Conservation (phyloP, 2,797 vertebrate genomes). For the Hemitrygon akajei region DNA sequence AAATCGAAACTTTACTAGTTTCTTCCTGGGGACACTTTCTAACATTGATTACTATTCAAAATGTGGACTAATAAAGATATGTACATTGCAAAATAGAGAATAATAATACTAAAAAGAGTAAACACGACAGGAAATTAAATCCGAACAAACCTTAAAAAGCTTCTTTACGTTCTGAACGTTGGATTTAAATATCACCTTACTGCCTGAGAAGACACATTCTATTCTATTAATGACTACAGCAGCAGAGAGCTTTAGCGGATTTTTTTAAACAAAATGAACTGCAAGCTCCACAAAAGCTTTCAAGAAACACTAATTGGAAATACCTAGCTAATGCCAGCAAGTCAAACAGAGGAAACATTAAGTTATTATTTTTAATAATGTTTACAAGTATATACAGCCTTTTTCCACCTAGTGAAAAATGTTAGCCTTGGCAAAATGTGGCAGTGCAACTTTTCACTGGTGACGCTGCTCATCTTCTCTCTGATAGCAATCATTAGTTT, state of each 20-base stretch:
- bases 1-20: background rate
- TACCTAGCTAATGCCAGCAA: constrained; percentile 74
- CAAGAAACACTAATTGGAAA: constrained; percentile 75
- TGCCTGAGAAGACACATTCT: constrained; percentile 46
- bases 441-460: constrained; percentile 79
- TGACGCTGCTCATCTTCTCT: constrained; percentile 72
- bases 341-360: constrained; percentile 78
- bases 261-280: constrained; percentile 65
- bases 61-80: constrained; percentile 3
- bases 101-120: background rate
- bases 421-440: constrained; percentile 74
- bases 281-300: constrained; percentile 59
- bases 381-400: constrained; percentile 82
- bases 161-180: background rate
- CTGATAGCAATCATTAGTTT: constrained; percentile 84
- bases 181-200: constrained; percentile 26
- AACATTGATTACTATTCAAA: background rate
- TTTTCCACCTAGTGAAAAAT: constrained; percentile 78
- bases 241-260: constrained; percentile 64
- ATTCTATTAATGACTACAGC: constrained; percentile 60
- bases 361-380: constrained; percentile 91
- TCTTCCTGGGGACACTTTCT: background rate
- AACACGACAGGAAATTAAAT: background rate
- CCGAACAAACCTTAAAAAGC: background rate
- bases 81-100: background rate